Conservation (phyloP, 2,113 vertebrate species). For the Mastomys coucha region DNA sequence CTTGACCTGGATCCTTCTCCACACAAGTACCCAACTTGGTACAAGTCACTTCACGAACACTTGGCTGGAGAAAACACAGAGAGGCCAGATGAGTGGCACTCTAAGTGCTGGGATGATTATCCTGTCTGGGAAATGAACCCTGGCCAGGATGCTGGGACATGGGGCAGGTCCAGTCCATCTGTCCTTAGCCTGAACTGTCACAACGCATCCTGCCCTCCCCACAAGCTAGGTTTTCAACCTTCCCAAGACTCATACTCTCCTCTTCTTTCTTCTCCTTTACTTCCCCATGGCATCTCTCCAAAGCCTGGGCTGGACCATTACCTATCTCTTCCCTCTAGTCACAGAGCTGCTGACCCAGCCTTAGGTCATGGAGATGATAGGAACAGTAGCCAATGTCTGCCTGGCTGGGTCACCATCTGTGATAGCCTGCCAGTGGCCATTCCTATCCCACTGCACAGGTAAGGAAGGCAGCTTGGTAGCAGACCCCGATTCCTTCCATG, state of each 20-base stretch:
- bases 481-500: not conserved
- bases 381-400: not conserved
- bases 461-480: not conserved
- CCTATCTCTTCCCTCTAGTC: not conserved
- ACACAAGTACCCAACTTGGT: not conserved
- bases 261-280: too few relatives aligned
- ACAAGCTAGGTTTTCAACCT: fast-evolving
- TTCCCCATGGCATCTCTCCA: fast-evolving
- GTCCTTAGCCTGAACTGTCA: not conserved
- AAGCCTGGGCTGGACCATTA: not conserved
- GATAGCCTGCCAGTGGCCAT: not conserved
- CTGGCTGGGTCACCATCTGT: not conserved
- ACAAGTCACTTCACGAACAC: not conserved
- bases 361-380: not conserved
- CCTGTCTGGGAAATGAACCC: not conserved
- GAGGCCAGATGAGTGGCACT: fast-evolving
- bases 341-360: not conserved
- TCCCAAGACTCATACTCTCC: too few relatives aligned
- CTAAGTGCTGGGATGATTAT: fast-evolving
- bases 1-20: not conserved
- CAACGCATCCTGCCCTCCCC: fast-evolving
- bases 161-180: not conserved
- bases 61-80: not conserved
- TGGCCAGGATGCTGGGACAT: not conserved
- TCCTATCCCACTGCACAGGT: not conserved